A percentile compares a stretch with the other conserved stretches of the same genome.
These are phyloP conservation scores for Megalops cyprinoides DNA, from an alignment of 2,797 vertebrate species.

Conservation along the genomic window DNA sequence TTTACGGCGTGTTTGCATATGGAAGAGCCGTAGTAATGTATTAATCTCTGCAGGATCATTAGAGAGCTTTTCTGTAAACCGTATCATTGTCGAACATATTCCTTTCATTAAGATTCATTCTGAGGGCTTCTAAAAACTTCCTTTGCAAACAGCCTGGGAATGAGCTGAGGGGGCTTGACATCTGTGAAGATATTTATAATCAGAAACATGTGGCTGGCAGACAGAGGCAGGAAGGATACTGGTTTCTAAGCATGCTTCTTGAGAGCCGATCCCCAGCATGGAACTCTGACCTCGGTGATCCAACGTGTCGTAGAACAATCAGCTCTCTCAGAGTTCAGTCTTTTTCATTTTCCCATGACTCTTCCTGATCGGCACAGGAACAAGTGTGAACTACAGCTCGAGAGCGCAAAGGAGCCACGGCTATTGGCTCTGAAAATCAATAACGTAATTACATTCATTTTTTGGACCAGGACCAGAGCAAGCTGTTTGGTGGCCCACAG, in stretches of 20 bases:
- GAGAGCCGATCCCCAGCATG: slow-evolving; percentile 13
- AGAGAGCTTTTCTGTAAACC: neutral
- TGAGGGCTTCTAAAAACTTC: slow-evolving; percentile 7
- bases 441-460: slow-evolving; percentile 21
- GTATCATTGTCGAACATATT: neutral
- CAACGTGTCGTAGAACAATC: slow-evolving; percentile 9
- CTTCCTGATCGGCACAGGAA: neutral
- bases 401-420: neutral
- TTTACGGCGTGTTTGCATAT: neutral
- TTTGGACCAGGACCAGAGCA: neutral
- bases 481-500: neutral
- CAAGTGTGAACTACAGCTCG: neutral
- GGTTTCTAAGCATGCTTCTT: slow-evolving; percentile 21
- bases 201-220: slow-evolving; percentile 24
- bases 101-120: slow-evolving; percentile 17
- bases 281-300: slow-evolving; percentile 9
- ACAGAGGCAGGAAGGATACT: slow-evolving; percentile 30
- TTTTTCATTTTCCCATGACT: neutral
- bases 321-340: neutral
- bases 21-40: too few species aligned
- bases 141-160: slow-evolving; percentile 27
- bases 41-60: neutral
- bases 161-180: slow-evolving; percentile 18
- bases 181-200: slow-evolving; percentile 39
- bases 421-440: slow-evolving; percentile 14